Base-by-base conservation (phyloP, 2,113 vertebrate species). In the Hypomesus transpacificus region DNA sequence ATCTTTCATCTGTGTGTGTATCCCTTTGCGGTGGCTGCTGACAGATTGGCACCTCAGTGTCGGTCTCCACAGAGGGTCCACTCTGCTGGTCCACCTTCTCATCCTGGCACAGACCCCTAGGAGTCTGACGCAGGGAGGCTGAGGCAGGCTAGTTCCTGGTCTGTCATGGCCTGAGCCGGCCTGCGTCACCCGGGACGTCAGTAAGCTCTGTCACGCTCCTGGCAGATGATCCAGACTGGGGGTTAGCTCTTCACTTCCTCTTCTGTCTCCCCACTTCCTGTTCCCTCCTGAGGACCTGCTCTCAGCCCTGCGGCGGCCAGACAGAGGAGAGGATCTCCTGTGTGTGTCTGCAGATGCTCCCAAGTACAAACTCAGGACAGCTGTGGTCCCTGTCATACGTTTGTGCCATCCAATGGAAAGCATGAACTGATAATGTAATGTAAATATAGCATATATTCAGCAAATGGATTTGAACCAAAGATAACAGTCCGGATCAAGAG, bases 11-110 rank as follows among this genome's bases (percentile, higher is more conserved):
- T 31, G 14, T 39, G 62, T 64, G 31, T n/a, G 62, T 39, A 13
- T 64, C 31, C 31, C 62, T 17, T 22, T 64, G 62, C 28, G 8
- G 62, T 64, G 11, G n/a, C 28, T n/a, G 14, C 62, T 64, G 62
- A 64, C 62, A 18, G 28, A 64, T 63, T 63, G 61, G 28, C 61
- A 63, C 28, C 26, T 39, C 28, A 13, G 9, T 20, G 26, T 39
- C 61, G 34, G 14, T 17, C 60, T 63, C 61, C 28, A 17, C 16
- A 31, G 14, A 63, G 28, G 60, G 60, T 22, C 17, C 56, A 63
- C 61, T 34, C 61, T 34, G 17, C 18, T 16, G 34, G 6, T 63
- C 61, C 26, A 63, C 4, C 28, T n/a, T 28, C 16, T 2, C 24
- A 62, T 13, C 6, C 21, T 28, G 16, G 26, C 16, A 6, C 60